phyloP scores from a whole-genome alignment of 2,113 vertebrate genomes.

The Eupsittula cactorum region DNA sequence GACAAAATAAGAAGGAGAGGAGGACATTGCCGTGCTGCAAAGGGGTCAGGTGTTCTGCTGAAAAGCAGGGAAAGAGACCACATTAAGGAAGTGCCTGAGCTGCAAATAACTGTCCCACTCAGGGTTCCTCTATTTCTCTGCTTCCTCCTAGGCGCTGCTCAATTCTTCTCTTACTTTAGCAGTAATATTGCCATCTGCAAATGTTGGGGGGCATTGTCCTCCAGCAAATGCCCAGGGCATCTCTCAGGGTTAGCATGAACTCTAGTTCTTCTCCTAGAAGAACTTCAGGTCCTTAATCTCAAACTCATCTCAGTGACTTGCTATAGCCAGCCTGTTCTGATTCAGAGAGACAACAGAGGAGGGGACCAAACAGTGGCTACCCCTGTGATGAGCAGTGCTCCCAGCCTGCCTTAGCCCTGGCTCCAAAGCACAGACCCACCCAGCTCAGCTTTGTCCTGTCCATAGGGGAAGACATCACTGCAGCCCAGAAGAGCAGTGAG shows the following conservation, averaged over 20 bases:
- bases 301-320: neutral
- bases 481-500: neutral
- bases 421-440: neutral
- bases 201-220: neutral
- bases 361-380: rapidly evolving
- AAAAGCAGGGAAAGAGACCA: neutral
- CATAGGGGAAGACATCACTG: neutral
- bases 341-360: neutral
- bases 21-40: neutral
- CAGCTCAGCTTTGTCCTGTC: neutral
- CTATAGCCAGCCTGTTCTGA: too few relatives aligned
- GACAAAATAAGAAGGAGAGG: neutral
- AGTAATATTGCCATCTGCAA: neutral
- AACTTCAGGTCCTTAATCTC: neutral
- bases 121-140: neutral
- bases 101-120: neutral
- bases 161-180: neutral
- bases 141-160: neutral
- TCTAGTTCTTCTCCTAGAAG: neutral
- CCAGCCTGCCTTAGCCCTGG: neutral
- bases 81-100: neutral
- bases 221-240: neutral
- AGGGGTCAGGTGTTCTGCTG: neutral
- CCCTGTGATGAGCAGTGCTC: rapidly evolving
- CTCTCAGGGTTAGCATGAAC: neutral